Evolutionary conservation across 2,797 vertebrate species (phyloP).

Genomic region (Novumbra hubbsi): DNA sequence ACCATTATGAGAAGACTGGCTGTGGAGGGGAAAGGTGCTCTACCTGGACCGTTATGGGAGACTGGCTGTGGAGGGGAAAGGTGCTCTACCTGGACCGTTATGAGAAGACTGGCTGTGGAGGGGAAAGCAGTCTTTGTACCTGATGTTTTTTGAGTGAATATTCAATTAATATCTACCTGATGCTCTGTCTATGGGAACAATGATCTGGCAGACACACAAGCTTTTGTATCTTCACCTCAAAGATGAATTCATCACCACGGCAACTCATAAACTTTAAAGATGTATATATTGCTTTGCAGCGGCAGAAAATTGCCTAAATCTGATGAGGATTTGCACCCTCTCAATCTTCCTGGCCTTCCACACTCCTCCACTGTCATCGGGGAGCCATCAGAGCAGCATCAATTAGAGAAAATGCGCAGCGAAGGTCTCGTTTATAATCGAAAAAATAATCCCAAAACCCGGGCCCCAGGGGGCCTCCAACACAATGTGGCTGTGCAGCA

Average conservation of each 20-base stretch:
- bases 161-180: no score
- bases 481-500: slow-evolving; percentile 65
- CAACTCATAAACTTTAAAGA: slow-evolving; percentile 56
- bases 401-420: slow-evolving; percentile 75
- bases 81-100: neutral
- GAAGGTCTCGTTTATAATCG: slow-evolving; percentile 78
- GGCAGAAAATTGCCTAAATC: slow-evolving; percentile 71
- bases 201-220: slow-evolving; percentile 33
- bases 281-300: slow-evolving; percentile 67
- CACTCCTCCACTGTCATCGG: slow-evolving; percentile 62
- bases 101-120: no score
- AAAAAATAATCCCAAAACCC: slow-evolving; percentile 67
- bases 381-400: slow-evolving; percentile 71
- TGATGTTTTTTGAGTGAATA: no score
- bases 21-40: no score
- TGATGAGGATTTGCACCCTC: slow-evolving; percentile 69
- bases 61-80: no score
- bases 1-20: no score
- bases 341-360: slow-evolving; percentile 61
- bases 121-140: no score
- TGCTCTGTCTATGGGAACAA: no score
- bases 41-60: no score
- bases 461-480: slow-evolving; percentile 65
- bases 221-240: slow-evolving; percentile 53
- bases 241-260: slow-evolving; percentile 36